A percentile compares a stretch with the other conserved stretches of the same genome.
phyloP scores from a whole-genome alignment of 2,888 invertebrate genomes.

The Diadromus collaris region DNA sequence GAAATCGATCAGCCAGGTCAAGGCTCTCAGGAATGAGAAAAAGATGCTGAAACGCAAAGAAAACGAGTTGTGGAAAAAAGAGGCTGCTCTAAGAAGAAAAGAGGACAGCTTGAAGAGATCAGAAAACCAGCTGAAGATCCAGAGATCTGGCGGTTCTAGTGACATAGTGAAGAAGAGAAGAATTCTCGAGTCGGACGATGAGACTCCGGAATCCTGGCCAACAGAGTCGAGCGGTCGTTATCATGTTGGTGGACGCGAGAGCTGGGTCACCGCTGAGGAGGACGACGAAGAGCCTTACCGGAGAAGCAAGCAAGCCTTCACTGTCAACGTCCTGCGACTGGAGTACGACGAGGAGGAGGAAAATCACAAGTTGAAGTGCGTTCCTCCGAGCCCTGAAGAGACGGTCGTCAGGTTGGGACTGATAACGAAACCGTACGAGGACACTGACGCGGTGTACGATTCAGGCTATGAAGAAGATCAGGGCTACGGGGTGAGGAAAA shows the following conservation, averaged over 20 bases:
- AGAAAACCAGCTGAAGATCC: conserved; percentile 25
- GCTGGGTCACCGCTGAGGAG: conserved; percentile 42
- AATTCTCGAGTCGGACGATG: conserved; percentile 49
- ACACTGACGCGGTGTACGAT: neutral
- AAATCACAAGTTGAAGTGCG: conserved; percentile 50
- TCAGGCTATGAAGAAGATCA: neutral
- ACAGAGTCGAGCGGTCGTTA: conserved; percentile 46
- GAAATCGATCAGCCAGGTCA: neutral
- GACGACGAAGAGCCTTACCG: conserved; percentile 19
- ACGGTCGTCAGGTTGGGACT: conserved; percentile 41
- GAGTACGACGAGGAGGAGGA: conserved; percentile 65
- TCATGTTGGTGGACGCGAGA: conserved; percentile 41
- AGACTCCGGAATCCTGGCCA: conserved; percentile 40
- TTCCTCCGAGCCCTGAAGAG: conserved; percentile 53
- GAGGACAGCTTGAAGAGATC: conserved; percentile 26
- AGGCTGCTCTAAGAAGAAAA: conserved; percentile 39
- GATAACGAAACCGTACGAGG: conserved; percentile 25
- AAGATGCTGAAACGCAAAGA: conserved; percentile 25
- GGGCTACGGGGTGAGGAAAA: neutral
- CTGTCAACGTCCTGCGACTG: conserved; percentile 64
- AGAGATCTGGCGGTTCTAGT: neutral
- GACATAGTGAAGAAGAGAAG: conserved; percentile 38
- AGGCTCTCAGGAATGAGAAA: conserved; percentile 30
- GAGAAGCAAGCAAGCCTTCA: conserved; percentile 53
- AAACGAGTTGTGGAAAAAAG: conserved; percentile 37